Evolutionary conservation across 2,113 vertebrate genomes (phyloP), one percentile per base, ranked within the genome.

Genomic region (Serilophus lunatus): DNA sequence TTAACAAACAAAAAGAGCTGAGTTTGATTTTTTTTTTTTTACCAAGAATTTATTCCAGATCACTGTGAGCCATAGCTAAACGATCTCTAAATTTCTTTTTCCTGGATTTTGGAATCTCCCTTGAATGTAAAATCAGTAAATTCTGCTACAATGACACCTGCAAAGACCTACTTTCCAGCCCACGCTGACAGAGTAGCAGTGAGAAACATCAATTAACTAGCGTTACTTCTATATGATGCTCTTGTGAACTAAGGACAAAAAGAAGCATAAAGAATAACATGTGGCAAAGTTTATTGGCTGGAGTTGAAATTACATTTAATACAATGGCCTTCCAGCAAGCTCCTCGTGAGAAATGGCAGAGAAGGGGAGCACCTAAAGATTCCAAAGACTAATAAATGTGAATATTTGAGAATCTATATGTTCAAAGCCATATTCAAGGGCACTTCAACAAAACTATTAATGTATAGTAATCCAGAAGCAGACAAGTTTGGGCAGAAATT

Each of bases 51-150:
- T 82, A 35, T 61, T 92, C 40, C 35, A 42, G 44, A 26, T 35
- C 33, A 40, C 23, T 2, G 0, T 17, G 5, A 71, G 23, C 29
- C 17, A 7, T 9, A 75, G 50, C 7, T 56, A 83, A 72, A 6
- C 28, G 63, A 57, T 1, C 50, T 10, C 11, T 82, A 38, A 36
- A 59, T 54, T 49, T 57, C 31, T 83, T 91, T 45, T 44, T 65
- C 57, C 33, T 50, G 19, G 16, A 38, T 76, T 88, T 82, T 33
- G 23, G 11, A 56, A 82, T 14, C 4, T 35, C 13, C 6, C 4
- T 68, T 35, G 31, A 65, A 74, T 11, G 5, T 13, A 69, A 77
- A 74, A 10, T 24, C 6, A 0, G 0, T 3, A 44, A 14, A 1
- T 50, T 80, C 76, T 60, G 42, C 38, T 50, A 54, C 23, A 18